Evolutionary conservation across 2,113 vertebrate genomes (phyloP).

Genomic region (Osmerus eperlanus): DNA sequence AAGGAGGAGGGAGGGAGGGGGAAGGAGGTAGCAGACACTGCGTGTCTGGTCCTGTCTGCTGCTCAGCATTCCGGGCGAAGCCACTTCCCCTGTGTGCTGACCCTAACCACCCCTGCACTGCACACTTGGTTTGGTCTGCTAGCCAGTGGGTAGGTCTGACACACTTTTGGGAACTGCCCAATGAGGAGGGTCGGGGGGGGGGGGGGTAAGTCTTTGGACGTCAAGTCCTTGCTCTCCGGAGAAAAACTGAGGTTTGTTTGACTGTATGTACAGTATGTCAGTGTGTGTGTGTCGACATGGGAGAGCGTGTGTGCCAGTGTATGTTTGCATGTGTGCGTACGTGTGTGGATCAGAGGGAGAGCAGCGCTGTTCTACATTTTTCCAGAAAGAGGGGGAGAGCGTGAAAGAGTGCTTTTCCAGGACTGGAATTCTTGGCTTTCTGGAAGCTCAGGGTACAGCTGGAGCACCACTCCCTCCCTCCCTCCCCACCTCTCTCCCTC

Average conservation of each 20-base stretch:
- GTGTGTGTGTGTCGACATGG: not conserved
- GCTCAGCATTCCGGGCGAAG: constrained; percentile 62
- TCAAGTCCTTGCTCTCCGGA: constrained; percentile 19
- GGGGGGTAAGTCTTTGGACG: not conserved
- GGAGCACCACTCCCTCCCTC: constrained; percentile 49
- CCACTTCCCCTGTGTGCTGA: constrained; percentile 60
- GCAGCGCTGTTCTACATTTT: not conserved
- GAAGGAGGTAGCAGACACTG: constrained; percentile 34
- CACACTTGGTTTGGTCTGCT: constrained; percentile 43
- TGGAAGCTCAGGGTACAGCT: constrained; percentile 67
- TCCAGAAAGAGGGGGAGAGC: constrained; percentile 24
- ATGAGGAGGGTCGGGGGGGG: constrained; percentile 17
- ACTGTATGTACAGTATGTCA: not conserved
- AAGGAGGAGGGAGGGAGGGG: constrained; percentile 8
- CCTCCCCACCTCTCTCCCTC: not conserved
- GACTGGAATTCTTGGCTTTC: constrained; percentile 64
- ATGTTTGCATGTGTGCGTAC: constrained; percentile 19
- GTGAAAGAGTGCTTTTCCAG: constrained; percentile 57
- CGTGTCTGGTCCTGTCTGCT: constrained; percentile 64
- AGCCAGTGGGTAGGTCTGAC: constrained; percentile 24
- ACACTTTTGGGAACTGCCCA: constrained; percentile 24
- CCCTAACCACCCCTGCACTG: constrained; percentile 51
- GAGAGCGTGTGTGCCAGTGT: constrained; percentile 25
- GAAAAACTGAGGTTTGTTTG: constrained; percentile 27
- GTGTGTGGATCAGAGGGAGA: constrained; percentile 20